Evolutionary conservation across 2,113 vertebrate genomes (phyloP), one percentile per base, ranked within the genome.

Genomic region (Otis tarda): DNA sequence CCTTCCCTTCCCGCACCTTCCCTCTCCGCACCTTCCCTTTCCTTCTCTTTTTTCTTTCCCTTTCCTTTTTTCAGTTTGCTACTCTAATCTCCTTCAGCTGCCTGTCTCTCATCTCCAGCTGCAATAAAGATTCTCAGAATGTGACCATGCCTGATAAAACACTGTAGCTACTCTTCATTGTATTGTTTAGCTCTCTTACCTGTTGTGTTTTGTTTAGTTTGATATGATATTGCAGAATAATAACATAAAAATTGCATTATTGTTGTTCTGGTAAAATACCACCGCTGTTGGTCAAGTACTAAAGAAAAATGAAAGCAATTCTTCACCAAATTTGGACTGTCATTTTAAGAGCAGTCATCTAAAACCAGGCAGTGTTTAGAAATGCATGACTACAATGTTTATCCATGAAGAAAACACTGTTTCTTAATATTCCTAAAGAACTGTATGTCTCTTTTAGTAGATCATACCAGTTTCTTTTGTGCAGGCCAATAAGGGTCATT

Each of bases 401-500:
- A 97, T 83, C 95, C 93, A 96, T 90, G 92, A 97, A 65, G 79
- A 96, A 98, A 98, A 96, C 89, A 94, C 92, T 94, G 97, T 97
- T 98, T 97, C 89, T 97, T 97, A 97, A 96, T 94, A 97, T 97
- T 97, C 95, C 96, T 96, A 91, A 96, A 97, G 95, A 97, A 96
- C 73, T 41, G 96, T 94, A 93, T 82, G 73, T 97, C 91, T 97
- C 91, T 97, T 96, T 97, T 90, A 95, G 96, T 95, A 96, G 98
- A 97, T 97, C 98, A 94, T 97, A 98, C 98, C 98, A 98, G 97
- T 97, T 98, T 97, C 97, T 97, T 98, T 96, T 97, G 96, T 97
- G 97, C 76, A 97, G 98, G 97, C 98, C 98, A 98, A 90, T 98
- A 98, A 92, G 98, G 98, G 98, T 99, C 98, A 98, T 98, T 99